Evolutionary conservation across 2,888 invertebrate species (phyloP), one percentile per base, ranked within the genome.

Genomic region (Melanostoma scalare): DNA sequence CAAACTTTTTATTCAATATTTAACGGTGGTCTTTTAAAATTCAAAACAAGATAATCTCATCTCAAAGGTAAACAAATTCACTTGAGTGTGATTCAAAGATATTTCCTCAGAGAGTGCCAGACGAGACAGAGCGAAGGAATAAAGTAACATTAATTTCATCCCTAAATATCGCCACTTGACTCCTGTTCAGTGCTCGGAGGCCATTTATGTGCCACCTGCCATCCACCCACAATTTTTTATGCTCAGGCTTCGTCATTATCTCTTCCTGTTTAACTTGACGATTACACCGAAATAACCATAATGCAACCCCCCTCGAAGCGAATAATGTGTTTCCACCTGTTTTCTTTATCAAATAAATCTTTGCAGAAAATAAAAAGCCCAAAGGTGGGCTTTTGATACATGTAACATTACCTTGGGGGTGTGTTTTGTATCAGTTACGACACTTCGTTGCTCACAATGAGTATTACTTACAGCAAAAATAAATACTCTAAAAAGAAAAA

Each of bases 21-120:
- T 65, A 30, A 44, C 33, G 30, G 52, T 38, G 52, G 44, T 61
- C 68, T 44, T 36, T n/a, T 68, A 31, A 71, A 58, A 58, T 55
- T 69, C 69, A 48, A 56, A 79, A 52, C 52, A 56, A 80, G 63
- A 50, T 60, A 80, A 75, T 80, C 63, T 65, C 52, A 69, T 71
- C 69, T 75, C 63, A 44, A 61, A 80, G 63, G 69, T 69, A 81
- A 76, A 71, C 80, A 76, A 76, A 81, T 81, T 76, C 76, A 65
- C 69, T 75, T 58, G 75, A 74, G 75, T 80, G 56, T 81, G 60
- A 76, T 81, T 52, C 42, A 42, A 53, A 58, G 46, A 71, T 42
- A 63, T 50, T 50, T 65, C 63, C 74, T 61, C 8, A 20, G 40
- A 30, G 33, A 46, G 9, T 3, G 44, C 20, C 20, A 20, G 20